These are phyloP conservation scores for Drosophila kanapiae DNA, from an alignment of 1,140 invertebrate species.

Conservation along the genomic window DNA sequence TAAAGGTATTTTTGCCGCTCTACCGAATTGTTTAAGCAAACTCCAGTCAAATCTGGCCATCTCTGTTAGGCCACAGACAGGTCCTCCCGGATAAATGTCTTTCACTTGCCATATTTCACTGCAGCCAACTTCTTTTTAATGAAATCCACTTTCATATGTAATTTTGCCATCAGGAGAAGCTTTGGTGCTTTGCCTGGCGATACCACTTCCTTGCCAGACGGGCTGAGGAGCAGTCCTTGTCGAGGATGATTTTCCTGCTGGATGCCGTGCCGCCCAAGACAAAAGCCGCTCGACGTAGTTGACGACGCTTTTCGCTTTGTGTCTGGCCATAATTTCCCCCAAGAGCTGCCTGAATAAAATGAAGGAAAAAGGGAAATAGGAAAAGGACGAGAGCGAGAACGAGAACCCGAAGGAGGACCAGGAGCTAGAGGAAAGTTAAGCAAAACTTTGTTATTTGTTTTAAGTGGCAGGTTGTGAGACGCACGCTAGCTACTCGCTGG, in stretches of 20 bases:
- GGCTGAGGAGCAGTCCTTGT: slow-evolving; percentile 36
- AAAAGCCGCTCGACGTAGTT: slow-evolving; percentile 67
- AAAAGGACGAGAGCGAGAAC: slow-evolving; percentile 2
- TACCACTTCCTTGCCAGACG: slow-evolving; percentile 41
- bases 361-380: slow-evolving; percentile 12
- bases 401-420: slow-evolving; percentile 23
- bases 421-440: slow-evolving; percentile 74
- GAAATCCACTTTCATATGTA: slow-evolving; percentile 83
- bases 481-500: slow-evolving; percentile 59
- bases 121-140: slow-evolving; percentile 71
- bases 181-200: slow-evolving; percentile 15
- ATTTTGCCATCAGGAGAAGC: slow-evolving; percentile 58
- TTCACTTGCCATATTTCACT: slow-evolving; percentile 61
- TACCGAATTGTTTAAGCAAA: neutral
- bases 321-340: slow-evolving; percentile 82
- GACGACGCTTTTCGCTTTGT: slow-evolving; percentile 72
- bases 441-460: slow-evolving; percentile 84
- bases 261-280: slow-evolving; percentile 60
- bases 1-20: neutral
- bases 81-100: slow-evolving; percentile 41
- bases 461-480: slow-evolving; percentile 81
- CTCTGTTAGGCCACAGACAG: slow-evolving; percentile 33
- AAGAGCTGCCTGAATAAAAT: slow-evolving; percentile 46
- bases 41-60: slow-evolving; percentile 14
- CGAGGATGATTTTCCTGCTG: slow-evolving; percentile 65